These are phyloP conservation scores for Neelides sp. DNA, from an alignment of 1,140 invertebrate genomes.

Conservation along the genomic window DNA sequence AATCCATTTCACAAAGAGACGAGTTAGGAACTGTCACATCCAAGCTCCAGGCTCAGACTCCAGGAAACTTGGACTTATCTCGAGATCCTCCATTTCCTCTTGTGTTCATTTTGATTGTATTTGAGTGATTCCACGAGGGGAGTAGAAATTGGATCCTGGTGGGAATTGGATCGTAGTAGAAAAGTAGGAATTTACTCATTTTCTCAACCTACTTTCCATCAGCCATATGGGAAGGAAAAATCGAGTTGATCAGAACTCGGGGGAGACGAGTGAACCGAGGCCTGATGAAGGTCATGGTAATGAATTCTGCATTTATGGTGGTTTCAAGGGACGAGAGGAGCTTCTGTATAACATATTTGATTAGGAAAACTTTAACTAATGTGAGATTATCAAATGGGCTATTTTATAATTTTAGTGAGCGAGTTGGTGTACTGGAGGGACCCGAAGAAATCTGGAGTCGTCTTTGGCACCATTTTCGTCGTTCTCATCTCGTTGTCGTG, in stretches of 20 bases:
- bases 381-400: constrained; percentile 16
- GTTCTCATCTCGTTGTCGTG: constrained; percentile 81
- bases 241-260: constrained; percentile 13
- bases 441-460: constrained; percentile 81
- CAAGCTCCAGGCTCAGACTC: too few species aligned
- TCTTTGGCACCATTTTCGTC: constrained; percentile 72
- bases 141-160: too few species aligned
- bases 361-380: not conserved
- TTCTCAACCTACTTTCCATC: too few species aligned
- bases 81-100: too few species aligned
- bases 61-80: too few species aligned
- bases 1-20: too few species aligned
- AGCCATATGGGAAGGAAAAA: constrained; percentile 32
- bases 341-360: not conserved
- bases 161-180: too few species aligned
- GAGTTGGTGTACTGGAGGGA: constrained; percentile 94
- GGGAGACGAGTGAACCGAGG: constrained; percentile 8
- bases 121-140: too few species aligned
- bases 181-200: too few species aligned
- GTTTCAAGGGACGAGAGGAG: too few species aligned
- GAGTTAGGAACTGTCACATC: too few species aligned
- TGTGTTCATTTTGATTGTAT: too few species aligned
- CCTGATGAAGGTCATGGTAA: constrained; percentile 28
- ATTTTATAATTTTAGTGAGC: constrained; percentile 59
- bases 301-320: not conserved